Base-by-base conservation (phyloP, 2,888 invertebrate species). In the Pristionchus maxplancki region DNA sequence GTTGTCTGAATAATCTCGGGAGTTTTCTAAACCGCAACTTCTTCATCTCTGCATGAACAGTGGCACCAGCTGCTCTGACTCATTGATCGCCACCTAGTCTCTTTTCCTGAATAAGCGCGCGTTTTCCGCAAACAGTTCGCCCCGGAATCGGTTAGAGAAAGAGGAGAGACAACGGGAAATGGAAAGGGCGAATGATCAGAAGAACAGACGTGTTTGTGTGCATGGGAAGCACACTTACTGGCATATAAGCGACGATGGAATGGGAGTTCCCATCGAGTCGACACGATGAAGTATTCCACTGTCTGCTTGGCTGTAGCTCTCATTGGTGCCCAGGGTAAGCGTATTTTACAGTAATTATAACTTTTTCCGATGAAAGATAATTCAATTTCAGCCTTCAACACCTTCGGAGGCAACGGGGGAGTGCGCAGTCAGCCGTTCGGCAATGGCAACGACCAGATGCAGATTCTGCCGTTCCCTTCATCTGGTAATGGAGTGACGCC, bases 51-150 rank as follows among this genome's bases (percentile, higher is more conserved):
- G 31, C 64, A 31, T 31, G 15, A 28, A 34, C 31, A 64, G 1
- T 64, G 11, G 15, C 11, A 64, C 31, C 64, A 64, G 28, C 64
- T 64, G 64, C 64, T 34, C 34, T 64, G 64, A 64, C 31, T 64
- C 28, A 64, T 15, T 64, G 64, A 64, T 64, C 64, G 31, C 64
- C 64, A 64, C 31, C 64, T 64, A 64, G 34, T 64, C 64, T 64
- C 64, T 64, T 34, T 24, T 64, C 58, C 58, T 58, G 58, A 58
- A 58, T 24, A 58, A 58, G 58, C 58, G 58, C 58, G 58, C 58
- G 24, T 24, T 58, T 31, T 64, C 64, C 31, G 64, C 64, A 64
- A 64, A 64, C 64, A 64, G 17, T 20, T 20, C 15, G 24, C 58
- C 4, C 15, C 64, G 31, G 64, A 28, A 17, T 64, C 64, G 31